Evolutionary conservation across 2,797 vertebrate species (phyloP).

Genomic region (Danio aesculapii): DNA sequence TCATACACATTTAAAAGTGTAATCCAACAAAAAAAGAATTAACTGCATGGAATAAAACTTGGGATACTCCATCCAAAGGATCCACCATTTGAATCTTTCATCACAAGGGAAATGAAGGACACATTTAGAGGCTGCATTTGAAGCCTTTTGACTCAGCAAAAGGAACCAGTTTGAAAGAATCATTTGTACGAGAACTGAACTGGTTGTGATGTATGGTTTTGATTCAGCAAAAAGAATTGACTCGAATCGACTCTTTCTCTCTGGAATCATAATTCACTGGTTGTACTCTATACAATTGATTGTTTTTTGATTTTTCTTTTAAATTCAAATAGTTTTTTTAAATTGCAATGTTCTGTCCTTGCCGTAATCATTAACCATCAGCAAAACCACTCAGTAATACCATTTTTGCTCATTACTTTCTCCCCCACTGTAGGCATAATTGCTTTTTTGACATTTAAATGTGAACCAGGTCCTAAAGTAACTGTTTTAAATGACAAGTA

Average conservation of each 20-base stretch:
- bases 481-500: constrained; percentile 14
- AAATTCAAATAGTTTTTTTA: background rate
- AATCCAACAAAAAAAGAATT: no score
- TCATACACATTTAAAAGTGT: no score
- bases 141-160: background rate
- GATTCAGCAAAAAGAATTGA: background rate
- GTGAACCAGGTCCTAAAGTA: background rate
- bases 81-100: no score
- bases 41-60: no score
- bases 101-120: no score
- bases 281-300: background rate
- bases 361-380: background rate
- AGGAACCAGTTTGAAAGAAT: background rate
- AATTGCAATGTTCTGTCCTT: background rate
- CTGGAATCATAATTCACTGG: background rate
- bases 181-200: background rate
- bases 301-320: no score
- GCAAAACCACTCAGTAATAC: background rate
- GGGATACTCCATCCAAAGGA: no score
- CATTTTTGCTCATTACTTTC: background rate
- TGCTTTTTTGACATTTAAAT: constrained; percentile 7
- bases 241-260: background rate
- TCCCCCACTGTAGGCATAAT: background rate
- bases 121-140: no score
- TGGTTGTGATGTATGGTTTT: no score